phyloP scores from a whole-genome alignment of 1,140 invertebrate species.

The Lordiphosa mommai region DNA sequence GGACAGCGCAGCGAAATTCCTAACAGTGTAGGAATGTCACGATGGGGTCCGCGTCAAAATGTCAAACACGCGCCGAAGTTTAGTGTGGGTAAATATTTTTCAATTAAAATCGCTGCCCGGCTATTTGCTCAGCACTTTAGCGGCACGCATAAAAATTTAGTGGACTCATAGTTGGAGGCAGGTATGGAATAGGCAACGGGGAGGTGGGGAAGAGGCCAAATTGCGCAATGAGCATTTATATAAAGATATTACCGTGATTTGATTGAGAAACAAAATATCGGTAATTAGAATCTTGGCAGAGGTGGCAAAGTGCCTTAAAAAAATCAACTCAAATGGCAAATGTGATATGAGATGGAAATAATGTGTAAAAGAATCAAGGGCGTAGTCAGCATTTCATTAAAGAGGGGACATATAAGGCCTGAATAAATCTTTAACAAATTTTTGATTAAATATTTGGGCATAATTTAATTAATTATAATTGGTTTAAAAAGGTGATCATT shows the following conservation, averaged over 20 bases:
- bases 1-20: slow-evolving; percentile 11
- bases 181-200: not conserved
- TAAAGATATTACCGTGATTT: slow-evolving; percentile 16
- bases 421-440: no score
- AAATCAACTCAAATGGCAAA: no score
- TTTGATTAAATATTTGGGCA: no score
- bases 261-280: not conserved
- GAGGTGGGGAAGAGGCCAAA: no score
- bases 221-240: slow-evolving; percentile 20
- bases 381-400: no score
- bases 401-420: no score
- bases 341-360: no score
- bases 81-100: slow-evolving; percentile 64
- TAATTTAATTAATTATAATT: no score
- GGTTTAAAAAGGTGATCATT: no score
- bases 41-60: slow-evolving; percentile 43
- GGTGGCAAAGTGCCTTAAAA: not conserved
- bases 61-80: slow-evolving; percentile 52
- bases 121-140: slow-evolving; percentile 67
- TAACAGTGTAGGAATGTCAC: slow-evolving; percentile 30
- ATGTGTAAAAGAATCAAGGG: no score
- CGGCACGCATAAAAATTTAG: slow-evolving; percentile 68
- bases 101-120: slow-evolving; percentile 66
- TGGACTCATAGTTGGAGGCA: slow-evolving; percentile 24
- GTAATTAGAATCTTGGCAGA: slow-evolving; percentile 13